Evolutionary conservation across 2,888 invertebrate species (phyloP).

Genomic region (Germaria angustata): DNA sequence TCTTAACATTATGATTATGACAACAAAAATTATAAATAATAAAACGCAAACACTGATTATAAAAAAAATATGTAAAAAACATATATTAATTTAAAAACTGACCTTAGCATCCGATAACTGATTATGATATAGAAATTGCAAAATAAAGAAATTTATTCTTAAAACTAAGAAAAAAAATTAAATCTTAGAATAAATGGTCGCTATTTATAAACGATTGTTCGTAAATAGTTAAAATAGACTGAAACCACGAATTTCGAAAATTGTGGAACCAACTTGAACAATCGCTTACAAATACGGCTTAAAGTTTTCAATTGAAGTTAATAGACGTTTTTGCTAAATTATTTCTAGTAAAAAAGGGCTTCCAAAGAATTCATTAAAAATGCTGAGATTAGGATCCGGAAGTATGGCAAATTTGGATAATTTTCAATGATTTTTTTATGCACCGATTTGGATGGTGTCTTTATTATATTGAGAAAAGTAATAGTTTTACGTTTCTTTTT

Average conservation of each 20-base stretch:
- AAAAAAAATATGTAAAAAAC: conserved; percentile 58
- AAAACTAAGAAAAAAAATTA: conserved; percentile 59
- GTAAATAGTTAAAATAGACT: neutral
- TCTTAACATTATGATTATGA: conserved; percentile 56
- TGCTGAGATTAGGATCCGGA: too few species aligned
- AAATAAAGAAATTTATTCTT: conserved; percentile 67
- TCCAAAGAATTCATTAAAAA: too few species aligned
- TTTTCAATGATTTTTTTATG: too few species aligned
- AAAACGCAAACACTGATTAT: conserved; percentile 49
- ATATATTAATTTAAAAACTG: conserved; percentile 54
- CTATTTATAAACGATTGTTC: neutral
- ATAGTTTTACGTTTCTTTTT: too few species aligned
- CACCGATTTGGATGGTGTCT: too few species aligned
- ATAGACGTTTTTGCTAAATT: too few species aligned
- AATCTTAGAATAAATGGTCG: neutral
- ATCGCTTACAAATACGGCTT: neutral
- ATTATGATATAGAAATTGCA: conserved; percentile 59
- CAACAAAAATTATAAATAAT: conserved; percentile 30
- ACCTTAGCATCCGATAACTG: conserved; percentile 63
- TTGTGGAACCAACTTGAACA: neutral
- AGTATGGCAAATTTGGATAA: too few species aligned
- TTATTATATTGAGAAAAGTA: too few species aligned
- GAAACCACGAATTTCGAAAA: neutral
- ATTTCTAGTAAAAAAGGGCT: too few species aligned
- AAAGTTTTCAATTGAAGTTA: neutral